Percentiles rank a stretch among this genome's conserved stretches.
Conservation (phyloP, 2,113 vertebrate species). For the Phodopus roborovskii region DNA sequence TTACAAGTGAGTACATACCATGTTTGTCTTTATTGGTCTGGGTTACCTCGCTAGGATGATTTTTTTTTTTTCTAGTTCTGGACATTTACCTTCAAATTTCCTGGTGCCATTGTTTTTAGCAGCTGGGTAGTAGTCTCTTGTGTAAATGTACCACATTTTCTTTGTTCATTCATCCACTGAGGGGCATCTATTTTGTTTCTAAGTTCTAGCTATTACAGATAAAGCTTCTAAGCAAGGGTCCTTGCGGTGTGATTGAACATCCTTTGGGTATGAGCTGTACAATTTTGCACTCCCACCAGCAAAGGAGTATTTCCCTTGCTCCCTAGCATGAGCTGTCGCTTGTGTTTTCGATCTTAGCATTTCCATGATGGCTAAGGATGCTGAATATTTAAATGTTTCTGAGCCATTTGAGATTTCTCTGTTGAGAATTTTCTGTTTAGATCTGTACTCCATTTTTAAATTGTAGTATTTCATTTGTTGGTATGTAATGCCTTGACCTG, state of each 20-base stretch:
- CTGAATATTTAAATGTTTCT: no score
- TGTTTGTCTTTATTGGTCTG: background rate
- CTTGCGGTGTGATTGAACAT: background rate
- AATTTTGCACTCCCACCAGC: no score
- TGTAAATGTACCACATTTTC: background rate
- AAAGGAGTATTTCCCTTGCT: no score
- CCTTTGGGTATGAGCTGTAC: no score
- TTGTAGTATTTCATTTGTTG: no score
- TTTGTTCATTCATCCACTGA: background rate
- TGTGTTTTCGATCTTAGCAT: no score
- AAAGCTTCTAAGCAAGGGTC: background rate
- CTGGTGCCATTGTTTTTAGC: background rate
- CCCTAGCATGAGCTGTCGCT: no score
- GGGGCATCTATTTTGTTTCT: background rate
- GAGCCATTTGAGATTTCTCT: no score
- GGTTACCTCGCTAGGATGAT: background rate
- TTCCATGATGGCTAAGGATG: no score
- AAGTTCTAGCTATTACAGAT: background rate
- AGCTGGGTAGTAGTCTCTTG: background rate
- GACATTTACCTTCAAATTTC: background rate
- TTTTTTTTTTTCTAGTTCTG: background rate
- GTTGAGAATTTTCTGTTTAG: no score
- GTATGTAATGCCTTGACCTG: no score
- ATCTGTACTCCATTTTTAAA: no score
- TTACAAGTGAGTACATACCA: background rate